Evolutionary conservation across 2,888 invertebrate species (phyloP).

Genomic region (Steromphala cineraria): DNA sequence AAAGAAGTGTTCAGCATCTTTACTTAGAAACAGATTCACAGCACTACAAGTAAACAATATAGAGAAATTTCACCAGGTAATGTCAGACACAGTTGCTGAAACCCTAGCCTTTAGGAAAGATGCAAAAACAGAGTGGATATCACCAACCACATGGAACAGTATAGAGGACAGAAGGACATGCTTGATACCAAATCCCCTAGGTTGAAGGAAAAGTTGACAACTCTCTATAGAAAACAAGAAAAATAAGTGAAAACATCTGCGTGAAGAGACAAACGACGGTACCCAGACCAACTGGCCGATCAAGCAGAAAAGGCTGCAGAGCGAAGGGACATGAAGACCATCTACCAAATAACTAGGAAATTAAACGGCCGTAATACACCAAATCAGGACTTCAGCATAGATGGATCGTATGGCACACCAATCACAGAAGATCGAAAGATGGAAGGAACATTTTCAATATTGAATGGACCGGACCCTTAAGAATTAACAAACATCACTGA

Average conservation of each 20-base stretch:
- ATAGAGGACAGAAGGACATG: too few relatives aligned
- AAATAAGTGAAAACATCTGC: background rate
- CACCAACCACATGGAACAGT: background rate
- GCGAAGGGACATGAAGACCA: background rate
- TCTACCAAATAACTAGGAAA: too few relatives aligned
- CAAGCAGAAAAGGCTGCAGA: slow-evolving; percentile 1
- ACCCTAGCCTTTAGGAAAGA: background rate
- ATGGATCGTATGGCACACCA: background rate
- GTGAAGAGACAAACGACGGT: slow-evolving; percentile 10
- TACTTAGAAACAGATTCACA: background rate
- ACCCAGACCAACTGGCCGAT: background rate
- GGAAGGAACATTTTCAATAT: slow-evolving; percentile 21
- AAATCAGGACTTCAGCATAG: too few relatives aligned
- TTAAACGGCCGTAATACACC: too few relatives aligned
- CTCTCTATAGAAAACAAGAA: background rate
- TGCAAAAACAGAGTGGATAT: background rate
- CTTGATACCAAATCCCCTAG: too few relatives aligned
- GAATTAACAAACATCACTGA: background rate
- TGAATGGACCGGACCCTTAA: slow-evolving; percentile 14
- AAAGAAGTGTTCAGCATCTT: background rate
- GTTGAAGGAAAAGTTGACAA: too few relatives aligned
- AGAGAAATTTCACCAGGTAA: background rate
- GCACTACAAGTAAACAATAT: background rate
- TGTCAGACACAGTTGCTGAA: background rate
- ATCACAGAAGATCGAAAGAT: background rate